These are phyloP conservation scores for Petroica traversi DNA, from an alignment of 2,113 vertebrate species.

Conservation along the genomic window DNA sequence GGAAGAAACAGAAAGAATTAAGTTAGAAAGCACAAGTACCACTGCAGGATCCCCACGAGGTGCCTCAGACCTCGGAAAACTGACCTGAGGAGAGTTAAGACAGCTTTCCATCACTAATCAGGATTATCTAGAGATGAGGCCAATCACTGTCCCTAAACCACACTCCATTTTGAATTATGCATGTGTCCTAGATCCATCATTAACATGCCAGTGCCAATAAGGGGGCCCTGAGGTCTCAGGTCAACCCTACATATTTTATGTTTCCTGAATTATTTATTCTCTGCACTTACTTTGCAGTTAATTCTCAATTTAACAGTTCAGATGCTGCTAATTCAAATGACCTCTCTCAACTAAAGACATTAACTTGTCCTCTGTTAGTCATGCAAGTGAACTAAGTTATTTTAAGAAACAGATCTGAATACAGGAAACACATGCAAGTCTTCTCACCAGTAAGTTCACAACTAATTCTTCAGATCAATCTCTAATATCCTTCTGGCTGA, in stretches of 20 bases:
- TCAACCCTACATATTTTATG: conserved; percentile 29
- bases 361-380: neutral
- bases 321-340: neutral
- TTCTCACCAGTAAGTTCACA: neutral
- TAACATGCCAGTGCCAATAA: neutral
- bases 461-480: neutral
- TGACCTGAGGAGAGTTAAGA: conserved; percentile 12
- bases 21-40: neutral
- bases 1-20: neutral
- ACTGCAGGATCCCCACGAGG: neutral
- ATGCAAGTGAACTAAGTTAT: neutral
- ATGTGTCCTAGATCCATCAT: conserved; percentile 43
- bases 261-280: conserved; percentile 32
- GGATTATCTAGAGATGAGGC: conserved; percentile 59
- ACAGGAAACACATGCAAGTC: neutral
- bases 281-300: neutral
- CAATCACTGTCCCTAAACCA: conserved; percentile 54
- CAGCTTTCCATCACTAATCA: conserved; percentile 28
- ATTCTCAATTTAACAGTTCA: neutral
- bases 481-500: neutral
- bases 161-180: conserved; percentile 34
- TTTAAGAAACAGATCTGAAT: neutral
- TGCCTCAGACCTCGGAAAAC: conserved; percentile 1
- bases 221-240: neutral
- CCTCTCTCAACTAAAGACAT: neutral